A percentile compares a stretch with the other conserved stretches of the same genome.
phyloP scores from a whole-genome alignment of 2,888 invertebrate species.

The Endotricha flammealis region DNA sequence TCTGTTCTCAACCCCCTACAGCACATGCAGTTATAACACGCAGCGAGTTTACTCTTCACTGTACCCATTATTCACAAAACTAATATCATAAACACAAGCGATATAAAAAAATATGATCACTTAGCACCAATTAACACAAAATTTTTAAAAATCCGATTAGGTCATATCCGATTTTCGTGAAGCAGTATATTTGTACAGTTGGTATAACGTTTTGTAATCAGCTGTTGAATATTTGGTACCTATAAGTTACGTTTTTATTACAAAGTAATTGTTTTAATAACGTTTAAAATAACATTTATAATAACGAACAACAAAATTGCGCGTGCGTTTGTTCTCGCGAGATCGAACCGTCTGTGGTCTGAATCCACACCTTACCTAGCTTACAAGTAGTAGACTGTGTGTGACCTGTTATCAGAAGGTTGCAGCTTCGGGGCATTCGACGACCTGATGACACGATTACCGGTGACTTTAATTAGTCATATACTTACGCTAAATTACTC shows the following conservation, averaged over 20 bases:
- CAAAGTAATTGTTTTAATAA: constrained; percentile 8
- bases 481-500: constrained; percentile 3
- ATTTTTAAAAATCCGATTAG: constrained; percentile 36
- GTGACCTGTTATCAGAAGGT: constrained; percentile 58
- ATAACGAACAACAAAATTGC: too few relatives aligned
- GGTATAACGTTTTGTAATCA: constrained; percentile 40
- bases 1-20: constrained; percentile 38
- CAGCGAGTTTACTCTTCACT: constrained; percentile 51
- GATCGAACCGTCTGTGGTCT: constrained; percentile 41
- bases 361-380: constrained; percentile 25
- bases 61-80: constrained; percentile 45
- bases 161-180: constrained; percentile 39
- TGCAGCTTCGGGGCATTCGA: constrained; percentile 24
- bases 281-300: neutral
- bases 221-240: constrained; percentile 27
- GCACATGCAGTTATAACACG: constrained; percentile 42
- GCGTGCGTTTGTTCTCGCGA: constrained; percentile 48
- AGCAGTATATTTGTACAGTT: constrained; percentile 34
- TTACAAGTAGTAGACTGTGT: constrained; percentile 24
- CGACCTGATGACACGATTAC: constrained; percentile 15
- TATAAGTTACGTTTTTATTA: neutral
- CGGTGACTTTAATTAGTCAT: constrained; percentile 15
- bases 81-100: constrained; percentile 22
- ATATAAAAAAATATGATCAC: constrained; percentile 24
- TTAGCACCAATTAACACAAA: constrained; percentile 40